These are phyloP conservation scores for Auanema sp. DNA, from an alignment of 2,888 invertebrate genomes.

Conservation along the genomic window DNA sequence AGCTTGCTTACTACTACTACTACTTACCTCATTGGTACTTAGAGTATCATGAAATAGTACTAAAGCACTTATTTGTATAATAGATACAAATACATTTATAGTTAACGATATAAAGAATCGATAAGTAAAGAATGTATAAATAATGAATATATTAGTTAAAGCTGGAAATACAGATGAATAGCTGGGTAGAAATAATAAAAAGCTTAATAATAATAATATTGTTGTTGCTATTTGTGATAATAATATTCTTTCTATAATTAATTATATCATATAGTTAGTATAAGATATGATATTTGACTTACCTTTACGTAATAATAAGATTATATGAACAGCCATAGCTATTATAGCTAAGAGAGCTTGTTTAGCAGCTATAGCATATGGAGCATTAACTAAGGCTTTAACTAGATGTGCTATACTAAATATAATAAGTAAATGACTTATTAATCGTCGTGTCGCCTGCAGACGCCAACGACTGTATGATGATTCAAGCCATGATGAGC, in stretches of 20 bases:
- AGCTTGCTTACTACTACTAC: too few relatives aligned
- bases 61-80: not conserved
- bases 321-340: not conserved
- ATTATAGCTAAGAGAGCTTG: constrained; percentile 14
- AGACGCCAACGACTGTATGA: too few relatives aligned
- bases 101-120: not conserved
- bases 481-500: not conserved
- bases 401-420: too few relatives aligned
- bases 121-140: not conserved
- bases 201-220: constrained; percentile 4
- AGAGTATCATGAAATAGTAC: not conserved
- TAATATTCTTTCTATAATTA: not conserved
- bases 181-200: not conserved
- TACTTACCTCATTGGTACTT: not conserved
- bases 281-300: not conserved
- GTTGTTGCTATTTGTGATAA: not conserved
- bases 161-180: not conserved
- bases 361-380: too few relatives aligned
- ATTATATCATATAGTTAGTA: not conserved
- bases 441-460: too few relatives aligned
- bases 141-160: not conserved
- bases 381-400: too few relatives aligned
- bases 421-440: too few relatives aligned
- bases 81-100: constrained; percentile 2
- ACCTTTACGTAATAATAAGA: constrained; percentile 1